Percentiles rank a stretch among this genome's conserved stretches.
Evolutionary conservation across 1,140 invertebrate genomes (phyloP).

Genomic region (Dendrolimus kikuchii): DNA sequence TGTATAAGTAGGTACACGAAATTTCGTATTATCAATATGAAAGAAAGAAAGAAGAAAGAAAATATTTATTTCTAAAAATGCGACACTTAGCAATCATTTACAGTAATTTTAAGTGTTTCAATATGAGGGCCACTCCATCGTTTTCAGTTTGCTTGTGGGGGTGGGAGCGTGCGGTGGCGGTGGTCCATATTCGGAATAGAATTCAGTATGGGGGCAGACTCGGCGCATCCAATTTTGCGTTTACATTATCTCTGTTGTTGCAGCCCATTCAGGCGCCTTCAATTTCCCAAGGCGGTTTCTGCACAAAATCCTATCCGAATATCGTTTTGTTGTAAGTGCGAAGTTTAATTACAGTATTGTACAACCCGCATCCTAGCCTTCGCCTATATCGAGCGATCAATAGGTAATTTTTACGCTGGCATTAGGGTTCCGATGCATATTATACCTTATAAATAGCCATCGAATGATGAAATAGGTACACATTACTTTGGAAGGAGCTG

Average conservation of each 20-base stretch:
- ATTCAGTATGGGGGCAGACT: slow-evolving; percentile 7
- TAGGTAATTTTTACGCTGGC: neutral
- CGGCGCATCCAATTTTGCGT: slow-evolving; percentile 28
- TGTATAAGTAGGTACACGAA: no score
- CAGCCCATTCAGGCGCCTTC: slow-evolving; percentile 19
- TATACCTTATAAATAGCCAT: no score
- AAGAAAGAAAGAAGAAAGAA: no score
- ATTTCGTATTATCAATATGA: no score
- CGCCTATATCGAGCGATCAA: no score
- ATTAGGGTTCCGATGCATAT: neutral
- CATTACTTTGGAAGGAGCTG: no score
- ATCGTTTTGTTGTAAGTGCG: slow-evolving; percentile 12
- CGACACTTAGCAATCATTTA: no score
- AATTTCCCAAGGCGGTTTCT: slow-evolving; percentile 17
- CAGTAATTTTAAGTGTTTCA: no score
- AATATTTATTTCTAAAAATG: no score
- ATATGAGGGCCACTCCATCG: neutral
- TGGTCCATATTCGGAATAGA: slow-evolving; percentile 6
- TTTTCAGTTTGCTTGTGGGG: neutral
- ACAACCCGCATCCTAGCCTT: neutral
- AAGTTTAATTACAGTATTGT: slow-evolving; percentile 10
- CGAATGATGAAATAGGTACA: no score
- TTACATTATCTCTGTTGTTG: slow-evolving; percentile 31
- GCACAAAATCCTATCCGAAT: slow-evolving; percentile 15
- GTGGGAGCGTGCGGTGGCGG: slow-evolving; percentile 1